A percentile compares a stretch with the other conserved stretches of the same genome.
Conservation (phyloP, 2,888 invertebrate genomes). For the Anorthoa munda region DNA sequence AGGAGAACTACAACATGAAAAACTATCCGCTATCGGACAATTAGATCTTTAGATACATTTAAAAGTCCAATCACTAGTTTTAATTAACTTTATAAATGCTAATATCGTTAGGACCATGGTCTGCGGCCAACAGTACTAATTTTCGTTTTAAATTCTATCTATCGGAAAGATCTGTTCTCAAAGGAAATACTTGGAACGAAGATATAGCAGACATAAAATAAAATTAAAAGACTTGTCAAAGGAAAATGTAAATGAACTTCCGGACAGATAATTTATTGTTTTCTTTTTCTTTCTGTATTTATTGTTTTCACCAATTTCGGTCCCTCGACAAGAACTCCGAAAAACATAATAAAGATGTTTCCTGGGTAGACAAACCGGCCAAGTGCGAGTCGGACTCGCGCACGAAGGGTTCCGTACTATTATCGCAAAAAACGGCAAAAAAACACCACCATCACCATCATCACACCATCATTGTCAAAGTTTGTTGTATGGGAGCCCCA, state of each 20-base stretch:
- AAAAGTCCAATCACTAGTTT: background rate
- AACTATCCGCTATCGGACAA: background rate
- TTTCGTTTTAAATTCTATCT: constrained; percentile 55
- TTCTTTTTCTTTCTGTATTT: no score
- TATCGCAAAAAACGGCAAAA: no score
- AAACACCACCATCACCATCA: no score
- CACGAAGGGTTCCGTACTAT: no score
- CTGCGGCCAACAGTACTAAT: constrained; percentile 28
- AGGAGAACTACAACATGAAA: background rate
- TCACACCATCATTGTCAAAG: no score
- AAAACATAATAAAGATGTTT: no score
- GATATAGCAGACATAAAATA: constrained; percentile 38
- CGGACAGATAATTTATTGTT: constrained; percentile 12
- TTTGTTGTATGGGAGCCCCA: no score
- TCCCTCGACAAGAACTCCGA: no score
- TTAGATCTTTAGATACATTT: background rate
- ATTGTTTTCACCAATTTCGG: no score
- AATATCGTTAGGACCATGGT: constrained; percentile 6
- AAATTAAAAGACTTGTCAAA: constrained; percentile 36
- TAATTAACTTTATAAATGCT: constrained; percentile 10
- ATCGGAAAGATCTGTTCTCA: constrained; percentile 36
- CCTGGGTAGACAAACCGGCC: no score
- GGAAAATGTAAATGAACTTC: constrained; percentile 18
- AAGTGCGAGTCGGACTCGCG: no score
- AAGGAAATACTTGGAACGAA: constrained; percentile 48